Evolutionary conservation across 2,113 vertebrate species (phyloP).

Genomic region (Globicephala melas): DNA sequence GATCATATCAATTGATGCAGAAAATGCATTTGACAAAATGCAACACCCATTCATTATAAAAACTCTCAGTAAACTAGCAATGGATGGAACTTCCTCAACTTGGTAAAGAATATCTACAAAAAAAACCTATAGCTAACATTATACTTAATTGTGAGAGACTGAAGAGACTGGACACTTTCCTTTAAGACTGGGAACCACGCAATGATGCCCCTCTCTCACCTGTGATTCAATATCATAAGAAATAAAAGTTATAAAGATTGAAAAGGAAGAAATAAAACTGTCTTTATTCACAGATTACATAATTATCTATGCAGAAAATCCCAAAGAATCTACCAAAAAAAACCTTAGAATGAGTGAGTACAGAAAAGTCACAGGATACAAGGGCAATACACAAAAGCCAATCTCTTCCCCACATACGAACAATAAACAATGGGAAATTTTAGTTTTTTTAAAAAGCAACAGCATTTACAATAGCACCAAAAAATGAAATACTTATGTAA

Average conservation of each 20-base stretch:
- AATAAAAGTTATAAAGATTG: neutral
- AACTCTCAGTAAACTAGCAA: neutral
- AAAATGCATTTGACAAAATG: neutral
- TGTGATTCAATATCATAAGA: neutral
- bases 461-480: neutral
- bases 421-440: neutral
- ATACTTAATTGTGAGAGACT: neutral
- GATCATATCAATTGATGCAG: neutral
- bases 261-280: neutral
- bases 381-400: neutral
- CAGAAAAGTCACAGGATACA: neutral
- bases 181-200: neutral
- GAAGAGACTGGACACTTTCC: neutral
- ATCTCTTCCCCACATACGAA: neutral
- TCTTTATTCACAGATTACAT: neutral
- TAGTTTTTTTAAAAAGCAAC: neutral
- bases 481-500: neutral
- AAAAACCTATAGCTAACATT: neutral
- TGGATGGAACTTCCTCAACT: neutral
- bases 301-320: neutral
- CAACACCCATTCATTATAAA: neutral
- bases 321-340: neutral
- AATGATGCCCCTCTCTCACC: neutral
- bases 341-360: neutral
- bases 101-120: neutral